Evolutionary conservation across 2,888 invertebrate genomes (phyloP), one percentile per base, ranked within the genome.

Genomic region (Odontocerum albicorne): DNA sequence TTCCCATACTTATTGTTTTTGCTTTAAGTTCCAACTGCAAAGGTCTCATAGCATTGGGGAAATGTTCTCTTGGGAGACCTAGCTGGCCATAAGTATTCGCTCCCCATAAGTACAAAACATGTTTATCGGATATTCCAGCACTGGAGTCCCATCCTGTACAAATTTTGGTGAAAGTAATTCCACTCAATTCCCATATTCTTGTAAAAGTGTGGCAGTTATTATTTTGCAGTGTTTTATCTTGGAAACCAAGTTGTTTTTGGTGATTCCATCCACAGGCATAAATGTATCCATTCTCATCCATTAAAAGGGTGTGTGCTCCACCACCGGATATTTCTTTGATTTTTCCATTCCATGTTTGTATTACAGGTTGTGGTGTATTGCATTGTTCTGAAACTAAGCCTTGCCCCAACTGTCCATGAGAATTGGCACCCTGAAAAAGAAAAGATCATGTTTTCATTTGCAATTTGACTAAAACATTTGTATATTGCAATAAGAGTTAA

Each of bases 71-170:
- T 1, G 76, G 74, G 21, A 87, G 72, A 10, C 91, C 91, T 49
- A 92, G 72, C 67, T 92, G 91, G 15, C 90, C 88, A 67, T 85
- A 85, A 57, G 78, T 77, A 69, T 92, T 92, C 16, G 90, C 88
- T 3, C 94, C 93, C 92, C 92, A 93, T 2, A 87, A 85, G 72
- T 85, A 87, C 1, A 92, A 70, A 49, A 82, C 78, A 42, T 86
- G 82, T 60, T 83, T 81, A 65, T 82, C 78, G 17, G 88, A 84
- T 15, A 91, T 77, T 35, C 86, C 90, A 62, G 87, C 85, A 51
- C 88, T 89, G 62, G 85, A 85, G 66, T 91, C 89, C 90, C 91
- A 91, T n/a, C 91, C 91, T 63, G 88, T 87, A 27, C 83, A 81
- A 54, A 90, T 75, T 62, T 83, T 80, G 47, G 75, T 76, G 59